A percentile compares a stretch with the other conserved stretches of the same genome.
Conservation (phyloP, 2,113 vertebrate genomes). For the Pluvianellus socialis region DNA sequence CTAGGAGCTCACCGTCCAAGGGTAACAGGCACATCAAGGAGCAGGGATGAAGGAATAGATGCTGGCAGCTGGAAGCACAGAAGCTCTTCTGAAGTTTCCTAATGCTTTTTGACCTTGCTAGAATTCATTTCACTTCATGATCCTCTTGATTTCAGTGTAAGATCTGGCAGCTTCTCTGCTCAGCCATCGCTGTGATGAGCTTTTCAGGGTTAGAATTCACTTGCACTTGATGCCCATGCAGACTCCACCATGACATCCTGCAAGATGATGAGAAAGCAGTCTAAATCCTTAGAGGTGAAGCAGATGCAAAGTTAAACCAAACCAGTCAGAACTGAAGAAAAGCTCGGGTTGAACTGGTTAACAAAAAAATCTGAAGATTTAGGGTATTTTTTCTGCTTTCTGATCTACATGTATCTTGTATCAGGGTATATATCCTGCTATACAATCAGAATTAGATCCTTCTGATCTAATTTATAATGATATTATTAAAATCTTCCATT, state of each 20-base stretch:
- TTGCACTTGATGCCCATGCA: not conserved
- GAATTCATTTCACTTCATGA: not conserved
- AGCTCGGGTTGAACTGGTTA: not conserved
- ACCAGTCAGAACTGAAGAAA: not conserved
- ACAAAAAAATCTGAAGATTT: not conserved
- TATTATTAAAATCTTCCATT: not conserved
- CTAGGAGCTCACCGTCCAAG: not conserved
- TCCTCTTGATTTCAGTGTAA: not conserved
- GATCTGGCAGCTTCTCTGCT: not conserved
- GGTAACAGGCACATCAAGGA: not conserved
- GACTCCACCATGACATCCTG: not conserved
- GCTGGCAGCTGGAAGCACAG: not conserved
- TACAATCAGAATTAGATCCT: not conserved
- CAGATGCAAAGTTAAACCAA: not conserved
- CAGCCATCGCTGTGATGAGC: not conserved
- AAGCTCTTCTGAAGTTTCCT: constrained; percentile 3
- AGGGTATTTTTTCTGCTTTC: not conserved
- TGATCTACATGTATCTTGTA: not conserved
- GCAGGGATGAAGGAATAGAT: not conserved
- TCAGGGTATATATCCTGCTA: not conserved
- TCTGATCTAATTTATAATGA: not conserved
- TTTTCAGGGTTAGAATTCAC: not conserved
- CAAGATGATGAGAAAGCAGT: not conserved
- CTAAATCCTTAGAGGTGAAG: not conserved
- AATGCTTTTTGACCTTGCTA: constrained; percentile 23